These are phyloP conservation scores for Bacillus rossius DNA, from an alignment of 1,140 invertebrate species.

Conservation along the genomic window DNA sequence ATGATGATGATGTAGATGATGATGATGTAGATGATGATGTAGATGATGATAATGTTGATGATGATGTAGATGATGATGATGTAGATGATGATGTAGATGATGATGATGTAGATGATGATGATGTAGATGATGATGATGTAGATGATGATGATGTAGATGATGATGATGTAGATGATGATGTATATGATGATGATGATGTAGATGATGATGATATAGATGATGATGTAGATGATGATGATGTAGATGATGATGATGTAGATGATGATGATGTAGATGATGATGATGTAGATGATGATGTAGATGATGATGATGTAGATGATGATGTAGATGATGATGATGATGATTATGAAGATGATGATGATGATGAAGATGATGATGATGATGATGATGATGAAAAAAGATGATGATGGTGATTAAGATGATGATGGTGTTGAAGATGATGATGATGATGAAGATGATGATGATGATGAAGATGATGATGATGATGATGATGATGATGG, in stretches of 20 bases:
- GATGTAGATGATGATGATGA: neutral
- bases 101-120: neutral
- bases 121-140: neutral
- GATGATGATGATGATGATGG: neutral
- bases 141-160: too few relatives aligned
- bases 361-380: constrained; percentile 1
- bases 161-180: neutral
- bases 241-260: neutral
- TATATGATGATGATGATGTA: neutral
- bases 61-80: constrained; percentile 5
- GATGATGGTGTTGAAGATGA: neutral
- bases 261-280: constrained; percentile 4
- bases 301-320: neutral
- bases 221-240: neutral
- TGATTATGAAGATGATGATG: neutral
- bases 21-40: constrained; percentile 2
- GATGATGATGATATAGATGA: neutral
- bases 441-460: neutral
- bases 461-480: neutral
- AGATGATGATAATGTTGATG: neutral
- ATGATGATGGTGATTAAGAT: neutral
- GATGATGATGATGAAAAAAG: neutral
- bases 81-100: neutral
- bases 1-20: neutral
- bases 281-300: neutral